These are phyloP conservation scores for Andrena praecox DNA, from an alignment of 2,888 invertebrate genomes.

Conservation along the genomic window DNA sequence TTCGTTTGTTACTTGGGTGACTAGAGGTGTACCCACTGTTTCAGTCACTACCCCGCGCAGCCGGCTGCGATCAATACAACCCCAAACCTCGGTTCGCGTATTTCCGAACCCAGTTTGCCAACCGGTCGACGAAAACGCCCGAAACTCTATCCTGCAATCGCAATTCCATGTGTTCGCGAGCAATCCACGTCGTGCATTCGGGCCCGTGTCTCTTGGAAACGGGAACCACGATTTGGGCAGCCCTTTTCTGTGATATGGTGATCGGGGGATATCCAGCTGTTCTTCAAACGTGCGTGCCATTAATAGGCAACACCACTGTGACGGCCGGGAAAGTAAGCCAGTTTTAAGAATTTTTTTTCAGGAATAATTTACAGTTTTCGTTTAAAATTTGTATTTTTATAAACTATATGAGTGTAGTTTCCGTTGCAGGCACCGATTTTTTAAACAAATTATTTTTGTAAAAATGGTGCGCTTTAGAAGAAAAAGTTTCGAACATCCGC, in stretches of 20 bases:
- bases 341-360: too few relatives aligned
- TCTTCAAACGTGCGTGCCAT: slow-evolving; percentile 71
- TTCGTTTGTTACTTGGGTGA: slow-evolving; percentile 69
- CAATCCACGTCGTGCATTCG: background rate
- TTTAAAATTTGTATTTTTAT: too few relatives aligned
- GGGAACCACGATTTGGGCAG: slow-evolving; percentile 1
- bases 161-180: slow-evolving; percentile 43
- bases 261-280: slow-evolving; percentile 9
- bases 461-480: too few relatives aligned
- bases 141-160: slow-evolving; percentile 54
- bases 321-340: too few relatives aligned
- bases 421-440: too few relatives aligned
- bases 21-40: slow-evolving; percentile 78
- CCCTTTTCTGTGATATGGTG: slow-evolving; percentile 28
- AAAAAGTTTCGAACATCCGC: too few relatives aligned
- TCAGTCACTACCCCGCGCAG: slow-evolving; percentile 78
- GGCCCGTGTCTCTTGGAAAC: background rate
- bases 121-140: slow-evolving; percentile 71
- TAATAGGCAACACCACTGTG: slow-evolving; percentile 55
- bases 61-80: slow-evolving; percentile 81
- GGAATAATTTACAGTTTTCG: too few relatives aligned
- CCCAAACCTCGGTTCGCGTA: slow-evolving; percentile 81
- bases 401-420: too few relatives aligned
- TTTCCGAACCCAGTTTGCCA: slow-evolving; percentile 80
- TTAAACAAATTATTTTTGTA: too few relatives aligned